Conservation (phyloP, 2,888 invertebrate species). For the Cremastinae sp. region DNA sequence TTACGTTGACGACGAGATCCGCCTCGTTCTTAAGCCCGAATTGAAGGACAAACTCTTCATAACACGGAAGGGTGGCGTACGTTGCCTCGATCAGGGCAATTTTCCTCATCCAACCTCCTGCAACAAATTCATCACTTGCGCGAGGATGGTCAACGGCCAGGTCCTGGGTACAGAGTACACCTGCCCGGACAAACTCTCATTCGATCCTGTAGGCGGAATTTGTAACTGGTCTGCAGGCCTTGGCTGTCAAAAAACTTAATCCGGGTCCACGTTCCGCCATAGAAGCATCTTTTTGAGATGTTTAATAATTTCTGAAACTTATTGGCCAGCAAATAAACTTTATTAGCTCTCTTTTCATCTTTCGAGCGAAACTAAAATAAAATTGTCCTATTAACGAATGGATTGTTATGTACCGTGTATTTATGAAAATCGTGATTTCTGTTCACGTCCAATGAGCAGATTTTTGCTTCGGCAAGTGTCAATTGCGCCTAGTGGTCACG, state of each 20-base stretch:
- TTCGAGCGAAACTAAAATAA: too few relatives aligned
- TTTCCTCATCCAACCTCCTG: conserved; percentile 95
- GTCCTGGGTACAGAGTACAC: conserved; percentile 94
- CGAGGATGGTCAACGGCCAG: conserved; percentile 88
- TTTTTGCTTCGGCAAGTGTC: not conserved
- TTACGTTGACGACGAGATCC: conserved; percentile 84
- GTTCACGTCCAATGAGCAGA: too few relatives aligned
- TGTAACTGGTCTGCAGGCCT: conserved; percentile 94
- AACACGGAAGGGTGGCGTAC: conserved; percentile 84
- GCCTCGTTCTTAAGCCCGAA: conserved; percentile 82
- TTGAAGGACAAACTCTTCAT: conserved; percentile 83
- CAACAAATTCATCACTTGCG: conserved; percentile 95
- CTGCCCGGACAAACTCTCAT: conserved; percentile 92
- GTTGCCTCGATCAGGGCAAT: conserved; percentile 93
- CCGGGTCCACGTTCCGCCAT: not conserved
- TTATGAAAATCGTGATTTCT: too few relatives aligned
- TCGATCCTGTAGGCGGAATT: conserved; percentile 94
- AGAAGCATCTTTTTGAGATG: too few relatives aligned
- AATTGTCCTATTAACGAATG: too few relatives aligned
- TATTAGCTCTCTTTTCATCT: too few relatives aligned
- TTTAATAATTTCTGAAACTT: too few relatives aligned
- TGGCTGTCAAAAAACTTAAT: conserved; percentile 85
- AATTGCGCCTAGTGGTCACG: conserved; percentile 70
- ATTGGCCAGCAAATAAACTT: too few relatives aligned
- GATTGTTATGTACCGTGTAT: too few relatives aligned